Conservation (phyloP, 2,888 invertebrate genomes). For the Lutraria lutraria region DNA sequence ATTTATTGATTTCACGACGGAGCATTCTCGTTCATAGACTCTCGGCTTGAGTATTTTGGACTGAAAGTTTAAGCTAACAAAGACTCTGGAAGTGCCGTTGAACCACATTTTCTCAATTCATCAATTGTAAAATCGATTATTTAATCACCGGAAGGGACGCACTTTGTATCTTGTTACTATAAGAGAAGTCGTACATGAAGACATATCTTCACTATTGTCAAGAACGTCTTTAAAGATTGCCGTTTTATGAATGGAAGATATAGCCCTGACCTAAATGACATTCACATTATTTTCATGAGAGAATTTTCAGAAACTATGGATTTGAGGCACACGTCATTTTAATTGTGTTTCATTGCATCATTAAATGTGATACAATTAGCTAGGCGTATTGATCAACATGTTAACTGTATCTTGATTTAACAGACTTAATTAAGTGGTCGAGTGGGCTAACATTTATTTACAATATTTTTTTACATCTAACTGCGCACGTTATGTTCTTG, state of each 20-base stretch:
- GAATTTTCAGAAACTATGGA: too few species aligned
- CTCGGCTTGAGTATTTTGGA: constrained; percentile 33
- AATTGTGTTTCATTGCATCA: too few species aligned
- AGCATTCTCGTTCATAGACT: background rate
- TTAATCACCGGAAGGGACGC: constrained; percentile 6
- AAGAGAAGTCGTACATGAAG: background rate
- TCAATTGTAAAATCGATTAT: constrained; percentile 41
- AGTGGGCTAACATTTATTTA: too few species aligned
- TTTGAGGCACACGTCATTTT: too few species aligned
- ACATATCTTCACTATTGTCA: background rate
- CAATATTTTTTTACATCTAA: too few species aligned
- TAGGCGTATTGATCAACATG: too few species aligned
- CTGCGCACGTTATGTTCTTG: too few species aligned
- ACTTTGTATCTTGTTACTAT: background rate
- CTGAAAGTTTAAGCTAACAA: constrained; percentile 18
- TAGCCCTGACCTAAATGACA: background rate
- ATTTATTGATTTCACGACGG: constrained; percentile 41
- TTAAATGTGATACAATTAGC: too few species aligned
- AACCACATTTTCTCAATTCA: constrained; percentile 39
- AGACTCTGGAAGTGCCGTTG: constrained; percentile 26
- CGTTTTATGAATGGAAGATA: background rate
- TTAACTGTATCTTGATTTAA: too few species aligned
- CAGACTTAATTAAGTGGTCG: too few species aligned
- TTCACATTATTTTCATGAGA: too few species aligned
- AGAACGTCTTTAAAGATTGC: background rate